These are phyloP conservation scores for Busseola fusca DNA, from an alignment of 2,888 invertebrate genomes.

Conservation along the genomic window DNA sequence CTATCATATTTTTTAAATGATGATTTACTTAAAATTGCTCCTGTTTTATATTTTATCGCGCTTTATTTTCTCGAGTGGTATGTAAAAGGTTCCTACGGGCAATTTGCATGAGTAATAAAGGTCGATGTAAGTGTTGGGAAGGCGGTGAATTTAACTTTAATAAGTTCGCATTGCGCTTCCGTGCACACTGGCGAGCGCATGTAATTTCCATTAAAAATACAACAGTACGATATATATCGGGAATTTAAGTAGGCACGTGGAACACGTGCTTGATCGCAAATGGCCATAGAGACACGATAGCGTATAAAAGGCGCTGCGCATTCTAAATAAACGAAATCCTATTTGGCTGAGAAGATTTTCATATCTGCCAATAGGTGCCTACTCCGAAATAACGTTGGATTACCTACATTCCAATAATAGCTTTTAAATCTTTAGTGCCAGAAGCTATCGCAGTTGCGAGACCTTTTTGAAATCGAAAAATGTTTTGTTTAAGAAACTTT, in stretches of 20 bases:
- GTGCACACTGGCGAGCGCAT: constrained; percentile 62
- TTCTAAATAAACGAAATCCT: constrained; percentile 48
- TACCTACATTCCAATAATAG: constrained; percentile 9
- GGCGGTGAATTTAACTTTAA: constrained; percentile 81
- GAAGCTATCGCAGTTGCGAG: too few species aligned
- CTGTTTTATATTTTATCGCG: constrained; percentile 45
- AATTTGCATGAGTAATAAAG: constrained; percentile 69
- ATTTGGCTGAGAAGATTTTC: constrained; percentile 21
- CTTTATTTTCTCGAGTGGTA: constrained; percentile 38
- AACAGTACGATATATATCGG: constrained; percentile 60
- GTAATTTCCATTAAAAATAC: constrained; percentile 69
- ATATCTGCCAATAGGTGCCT: constrained; percentile 3
- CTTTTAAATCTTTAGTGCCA: constrained; percentile 4
- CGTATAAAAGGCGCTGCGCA: constrained; percentile 14
- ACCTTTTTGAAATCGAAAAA: too few species aligned
- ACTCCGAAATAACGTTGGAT: constrained; percentile 4
- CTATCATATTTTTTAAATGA: constrained; percentile 50
- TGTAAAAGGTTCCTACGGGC: constrained; percentile 46
- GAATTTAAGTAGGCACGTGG: constrained; percentile 52
- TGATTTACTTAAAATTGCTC: constrained; percentile 49
- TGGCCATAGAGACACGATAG: constrained; percentile 37
- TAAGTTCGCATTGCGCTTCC: constrained; percentile 80
- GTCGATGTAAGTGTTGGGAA: constrained; percentile 67
- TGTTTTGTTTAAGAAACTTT: too few species aligned
- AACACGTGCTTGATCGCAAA: constrained; percentile 45